Evolutionary conservation across 2,797 vertebrate species (phyloP).

Genomic region (Stomatorhinus walkeri): DNA sequence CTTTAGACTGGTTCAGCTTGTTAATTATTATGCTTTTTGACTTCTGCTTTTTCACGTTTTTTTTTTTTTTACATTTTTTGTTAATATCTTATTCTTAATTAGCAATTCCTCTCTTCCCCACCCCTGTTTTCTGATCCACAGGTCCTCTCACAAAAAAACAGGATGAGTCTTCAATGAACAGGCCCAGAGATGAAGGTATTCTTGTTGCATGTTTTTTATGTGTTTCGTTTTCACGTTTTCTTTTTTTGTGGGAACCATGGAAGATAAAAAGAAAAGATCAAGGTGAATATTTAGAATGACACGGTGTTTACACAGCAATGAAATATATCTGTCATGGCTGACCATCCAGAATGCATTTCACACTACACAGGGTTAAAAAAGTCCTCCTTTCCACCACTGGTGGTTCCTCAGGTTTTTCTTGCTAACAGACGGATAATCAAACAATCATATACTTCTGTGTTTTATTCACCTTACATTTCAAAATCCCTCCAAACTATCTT

Average conservation of each 20-base stretch:
- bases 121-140: neutral
- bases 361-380: neutral
- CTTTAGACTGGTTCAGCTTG: neutral
- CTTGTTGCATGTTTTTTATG: neutral
- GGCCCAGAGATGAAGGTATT: conserved; percentile 24
- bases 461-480: neutral
- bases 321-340: neutral
- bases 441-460: neutral
- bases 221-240: neutral
- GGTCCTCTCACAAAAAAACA: conserved; percentile 22
- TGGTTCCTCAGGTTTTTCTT: neutral
- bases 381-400: neutral
- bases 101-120: neutral
- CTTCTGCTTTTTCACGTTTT: neutral
- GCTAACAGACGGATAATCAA: neutral
- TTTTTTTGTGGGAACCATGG: neutral
- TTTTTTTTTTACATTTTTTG: neutral
- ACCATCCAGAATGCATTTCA: neutral
- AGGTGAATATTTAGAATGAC: neutral
- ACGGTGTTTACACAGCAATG: neutral
- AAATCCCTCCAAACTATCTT: neutral
- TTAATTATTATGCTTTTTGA: neutral
- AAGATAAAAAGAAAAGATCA: neutral
- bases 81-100: neutral
- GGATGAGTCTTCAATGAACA: conserved; percentile 12